phyloP scores from a whole-genome alignment of 1,140 invertebrate genomes.

The Ceratosolen fusciceps region DNA sequence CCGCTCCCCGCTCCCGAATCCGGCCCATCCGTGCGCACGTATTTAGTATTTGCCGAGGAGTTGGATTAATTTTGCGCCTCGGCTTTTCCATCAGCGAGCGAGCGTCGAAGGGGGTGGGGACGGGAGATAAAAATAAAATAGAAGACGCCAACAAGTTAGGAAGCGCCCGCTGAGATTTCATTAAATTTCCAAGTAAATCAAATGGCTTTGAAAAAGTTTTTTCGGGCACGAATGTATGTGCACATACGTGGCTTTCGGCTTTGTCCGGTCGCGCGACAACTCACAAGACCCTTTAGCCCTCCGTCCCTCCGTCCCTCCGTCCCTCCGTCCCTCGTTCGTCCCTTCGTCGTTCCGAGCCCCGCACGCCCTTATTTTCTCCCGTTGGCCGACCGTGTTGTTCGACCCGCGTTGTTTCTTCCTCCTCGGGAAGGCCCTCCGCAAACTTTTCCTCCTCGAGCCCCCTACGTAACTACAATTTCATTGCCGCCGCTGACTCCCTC shows the following conservation, averaged over 20 bases:
- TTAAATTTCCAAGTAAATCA: conserved; percentile 32
- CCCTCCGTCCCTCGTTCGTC: background rate
- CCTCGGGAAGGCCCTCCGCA: no score
- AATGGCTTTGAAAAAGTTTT: conserved; percentile 33
- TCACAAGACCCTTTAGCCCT: conserved; percentile 46
- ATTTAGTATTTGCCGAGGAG: conserved; percentile 14
- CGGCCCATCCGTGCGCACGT: conserved; percentile 2
- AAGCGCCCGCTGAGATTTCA: conserved; percentile 7
- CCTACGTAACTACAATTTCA: no score
- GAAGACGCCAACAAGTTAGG: background rate
- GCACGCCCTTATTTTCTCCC: no score
- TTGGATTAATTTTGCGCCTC: conserved; percentile 20
- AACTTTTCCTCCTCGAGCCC: no score
- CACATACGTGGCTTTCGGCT: conserved; percentile 32
- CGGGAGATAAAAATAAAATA: background rate
- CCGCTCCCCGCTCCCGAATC: no score
- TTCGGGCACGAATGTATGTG: conserved; percentile 13
- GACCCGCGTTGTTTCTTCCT: no score
- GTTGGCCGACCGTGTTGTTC: no score
- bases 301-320: conserved; percentile 22
- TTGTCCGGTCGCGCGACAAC: conserved; percentile 46
- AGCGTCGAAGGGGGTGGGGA: background rate
- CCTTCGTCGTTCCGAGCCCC: background rate
- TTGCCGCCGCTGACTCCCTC: no score
- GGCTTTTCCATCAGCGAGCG: background rate